Conservation (phyloP, 2,888 invertebrate genomes). For the Tetramorium bicarinatum region DNA sequence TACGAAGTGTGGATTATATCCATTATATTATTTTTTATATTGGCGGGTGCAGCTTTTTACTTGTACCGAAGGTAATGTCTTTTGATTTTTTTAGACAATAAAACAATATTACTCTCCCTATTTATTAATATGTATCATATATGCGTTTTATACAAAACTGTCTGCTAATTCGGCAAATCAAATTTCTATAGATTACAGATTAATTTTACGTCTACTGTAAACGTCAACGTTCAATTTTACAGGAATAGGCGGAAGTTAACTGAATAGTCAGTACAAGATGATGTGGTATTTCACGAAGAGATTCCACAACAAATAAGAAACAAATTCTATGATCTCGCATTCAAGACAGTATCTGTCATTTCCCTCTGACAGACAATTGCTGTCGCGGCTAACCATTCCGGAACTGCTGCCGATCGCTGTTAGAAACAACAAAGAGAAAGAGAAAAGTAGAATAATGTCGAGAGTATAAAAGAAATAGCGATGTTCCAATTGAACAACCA, state of each 20-base stretch:
- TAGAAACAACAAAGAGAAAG: too few relatives aligned
- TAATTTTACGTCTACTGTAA: not conserved
- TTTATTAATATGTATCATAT: not conserved
- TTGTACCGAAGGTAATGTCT: constrained; percentile 63
- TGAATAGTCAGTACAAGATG: not conserved
- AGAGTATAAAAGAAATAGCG: too few relatives aligned
- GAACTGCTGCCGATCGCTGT: too few relatives aligned
- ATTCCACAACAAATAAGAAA: not conserved
- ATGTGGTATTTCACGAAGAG: too few relatives aligned
- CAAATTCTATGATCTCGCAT: constrained; percentile 5
- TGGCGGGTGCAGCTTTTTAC: constrained; percentile 19
- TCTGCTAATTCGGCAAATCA: not conserved
- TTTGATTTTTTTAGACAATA: not conserved
- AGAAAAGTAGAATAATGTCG: too few relatives aligned
- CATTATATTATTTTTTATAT: constrained; percentile 48
- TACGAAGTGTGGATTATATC: constrained; percentile 67
- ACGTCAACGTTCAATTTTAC: not conserved
- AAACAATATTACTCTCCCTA: not conserved
- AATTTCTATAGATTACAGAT: not conserved
- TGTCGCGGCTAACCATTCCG: too few relatives aligned
- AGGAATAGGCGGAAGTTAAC: constrained; percentile 39
- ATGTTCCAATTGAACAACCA: too few relatives aligned
- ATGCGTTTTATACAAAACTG: not conserved
- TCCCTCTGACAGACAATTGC: not conserved
- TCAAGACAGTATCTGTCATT: constrained; percentile 18